Percentiles rank a stretch among this genome's conserved stretches.
Evolutionary conservation across 1,140 invertebrate genomes (phyloP).

Genomic region (Drosophila arawakana): DNA sequence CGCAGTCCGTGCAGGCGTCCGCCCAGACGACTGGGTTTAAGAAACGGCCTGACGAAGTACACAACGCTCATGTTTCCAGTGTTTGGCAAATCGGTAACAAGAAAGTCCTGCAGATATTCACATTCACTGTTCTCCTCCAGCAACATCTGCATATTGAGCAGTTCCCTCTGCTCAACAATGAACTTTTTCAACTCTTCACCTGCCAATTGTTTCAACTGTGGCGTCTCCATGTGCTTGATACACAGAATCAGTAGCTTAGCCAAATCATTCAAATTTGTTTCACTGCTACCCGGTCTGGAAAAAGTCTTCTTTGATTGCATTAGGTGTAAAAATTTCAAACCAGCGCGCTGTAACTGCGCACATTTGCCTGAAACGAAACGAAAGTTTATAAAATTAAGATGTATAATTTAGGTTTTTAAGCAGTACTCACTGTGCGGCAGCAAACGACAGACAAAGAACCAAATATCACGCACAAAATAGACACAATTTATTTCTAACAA

Average conservation of each 20-base stretch:
- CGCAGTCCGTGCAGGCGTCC: conserved; percentile 44
- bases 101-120: conserved; percentile 35
- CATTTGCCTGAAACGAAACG: conserved; percentile 35
- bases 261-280: conserved; percentile 49
- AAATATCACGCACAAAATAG: conserved; percentile 62
- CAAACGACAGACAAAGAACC: conserved; percentile 61
- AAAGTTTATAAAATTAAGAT: not conserved
- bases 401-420: not conserved
- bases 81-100: not conserved
- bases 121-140: conserved; percentile 56
- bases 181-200: conserved; percentile 18
- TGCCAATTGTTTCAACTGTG: conserved; percentile 17
- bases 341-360: conserved; percentile 44
- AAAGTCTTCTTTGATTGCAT: conserved; percentile 40
- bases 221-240: conserved; percentile 13
- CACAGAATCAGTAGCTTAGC: conserved; percentile 52
- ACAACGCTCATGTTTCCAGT: not conserved
- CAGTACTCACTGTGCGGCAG: conserved; percentile 51
- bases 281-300: not conserved
- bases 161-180: conserved; percentile 7
- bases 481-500: conserved; percentile 11
- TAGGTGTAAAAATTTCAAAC: conserved; percentile 40
- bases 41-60: conserved; percentile 44
- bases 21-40: conserved; percentile 40
- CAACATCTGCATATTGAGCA: conserved; percentile 40